Evolutionary conservation across 2,113 vertebrate genomes (phyloP), one percentile per base, ranked within the genome.

Genomic region (Lagopus leucura): DNA sequence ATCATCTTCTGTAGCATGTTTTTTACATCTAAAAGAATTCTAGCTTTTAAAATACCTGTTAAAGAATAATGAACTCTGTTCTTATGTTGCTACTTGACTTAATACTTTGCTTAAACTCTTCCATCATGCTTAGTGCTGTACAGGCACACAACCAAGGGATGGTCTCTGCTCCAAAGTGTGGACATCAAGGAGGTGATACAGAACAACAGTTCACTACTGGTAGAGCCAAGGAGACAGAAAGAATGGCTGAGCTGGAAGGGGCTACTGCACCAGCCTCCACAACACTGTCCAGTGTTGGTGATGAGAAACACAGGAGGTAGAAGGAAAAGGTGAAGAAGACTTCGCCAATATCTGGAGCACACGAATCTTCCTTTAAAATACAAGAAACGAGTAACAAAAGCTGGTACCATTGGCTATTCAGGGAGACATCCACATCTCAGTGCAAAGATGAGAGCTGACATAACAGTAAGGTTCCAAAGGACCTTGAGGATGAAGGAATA

Each of bases 401-500:
- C 32, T 90, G 80, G 76, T 90, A 93, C 61, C 90, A 47, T 70
- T 0, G 1, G 80, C 80, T 92, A 93, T 90, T 93, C 70, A 81
- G 92, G 90, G 88, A 92, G 82, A 94, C 88, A 82, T 47, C 82
- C 30, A 2, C 40, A 45, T 94, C 93, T 93, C 82, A 47, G 34
- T 86, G 76, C 86, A 93, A 94, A 95, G 70, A 88, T 89, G 80
- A 95, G 38, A 93, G 70, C 57, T 89, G 94, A 90, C 27, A 78
- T 86, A 94, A 86, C 50, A 81, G 30, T 4, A 86, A 71, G 69
- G 52, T 48, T 69, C 55, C 86, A 84, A 86, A 94, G 34, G 66
- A 92, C 90, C 90, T 96, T 94, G 92, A 93, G 58, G 57, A 93
- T 90, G 73, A 90, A 78, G 63, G 65, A 92, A 21, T 47, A 92